Base-by-base conservation (phyloP, 2,888 invertebrate species). In the Carterocephalus palaemon region DNA sequence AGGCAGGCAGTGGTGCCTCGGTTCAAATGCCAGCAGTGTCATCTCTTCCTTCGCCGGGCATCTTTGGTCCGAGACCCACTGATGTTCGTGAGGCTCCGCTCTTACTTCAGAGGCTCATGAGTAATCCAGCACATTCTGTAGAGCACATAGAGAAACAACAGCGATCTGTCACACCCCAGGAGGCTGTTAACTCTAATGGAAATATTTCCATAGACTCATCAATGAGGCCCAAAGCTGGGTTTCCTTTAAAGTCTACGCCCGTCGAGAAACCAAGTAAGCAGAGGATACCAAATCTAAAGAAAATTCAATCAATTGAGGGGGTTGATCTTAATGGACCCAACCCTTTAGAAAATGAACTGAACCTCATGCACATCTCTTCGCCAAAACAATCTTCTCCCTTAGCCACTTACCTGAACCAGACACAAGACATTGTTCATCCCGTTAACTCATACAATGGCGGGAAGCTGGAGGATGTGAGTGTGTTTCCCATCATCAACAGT, bases 141-240 rank as follows among this genome's bases (percentile, higher is more conserved):
- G 96, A 96, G 69, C 95, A 96, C 67, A 93, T 97, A 65, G 97
- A 97, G 67, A 95, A 95, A 62, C 92, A 92, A 59, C 95, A 95
- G 60, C 88, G 93, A 38, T 92, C 93, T 9, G 89, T 91, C 19
- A 93, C 94, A 7, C 94, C 94, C 0, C 91, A 91, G 56, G 89
- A 90, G 51, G 67, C 66, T 2, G 75, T 72, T 51, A 65, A 62
- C 59, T 60, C 75, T 12, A 84, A 84, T 61, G 82, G 79, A 10
- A 78, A 75, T 46, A 66, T 73, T 48, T 70, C 69, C 23, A 51
- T 80, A 54, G 76, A 71, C 58, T 61, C 72, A 32, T 49, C 66
- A 26, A 64, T 79, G 61, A 61, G 75, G 46, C 77, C 76, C 57
- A 79, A 73, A 50, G 76, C 73, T 56, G 70, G 71, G 16, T 85